Base-by-base conservation (phyloP, 2,113 vertebrate species). In the Entosphenus tridentatus region DNA sequence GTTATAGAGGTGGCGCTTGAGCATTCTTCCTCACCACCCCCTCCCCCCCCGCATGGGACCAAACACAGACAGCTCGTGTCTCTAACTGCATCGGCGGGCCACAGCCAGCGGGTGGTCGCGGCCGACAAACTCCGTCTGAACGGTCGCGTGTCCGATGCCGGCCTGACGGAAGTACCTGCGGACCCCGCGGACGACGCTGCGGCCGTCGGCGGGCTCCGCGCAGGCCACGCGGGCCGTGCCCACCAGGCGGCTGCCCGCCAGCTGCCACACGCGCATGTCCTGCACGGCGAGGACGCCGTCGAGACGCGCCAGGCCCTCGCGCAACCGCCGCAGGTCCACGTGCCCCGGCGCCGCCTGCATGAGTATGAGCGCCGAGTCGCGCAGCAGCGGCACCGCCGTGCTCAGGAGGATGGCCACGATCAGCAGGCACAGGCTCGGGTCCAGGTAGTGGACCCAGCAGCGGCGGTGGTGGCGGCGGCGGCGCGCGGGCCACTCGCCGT, bases 301-400 rank as follows among this genome's bases (percentile, higher is more conserved):
- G n/a, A 65, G 10, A 9, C n/a, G n/a, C 21, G 10, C 62, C n/a
- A 65, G 62, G 62, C 21, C 62, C 62, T 65, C 21, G n/a, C 10
- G 62, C 62, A 65, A 65, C n/a, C 10, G n/a, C 8, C 21, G n/a
- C n/a, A 65, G n/a, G 21, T 21, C 21, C 10, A 65, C 2, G 10
- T 65, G 62, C 21, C 21, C 21, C n/a, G 62, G 62, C 21, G 21
- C 62, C 62, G 62, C 62, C 62, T 65, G 62, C 62, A 65, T n/a
- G 21, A 65, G 62, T 18, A 65, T 18, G n/a, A 65, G 21, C 10
- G 62, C 62, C 8, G 62, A n/a, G n/a, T 65, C 21, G 62, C 62
- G 62, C n/a, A 65, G 62, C 62, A 65, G 62, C n/a, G 62, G 62
- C 21, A 65, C n/a, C 21, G 62, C 62, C n/a, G 62, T 65, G 62